phyloP scores from a whole-genome alignment of 2,113 vertebrate species.

The Hyaena hyaena region DNA sequence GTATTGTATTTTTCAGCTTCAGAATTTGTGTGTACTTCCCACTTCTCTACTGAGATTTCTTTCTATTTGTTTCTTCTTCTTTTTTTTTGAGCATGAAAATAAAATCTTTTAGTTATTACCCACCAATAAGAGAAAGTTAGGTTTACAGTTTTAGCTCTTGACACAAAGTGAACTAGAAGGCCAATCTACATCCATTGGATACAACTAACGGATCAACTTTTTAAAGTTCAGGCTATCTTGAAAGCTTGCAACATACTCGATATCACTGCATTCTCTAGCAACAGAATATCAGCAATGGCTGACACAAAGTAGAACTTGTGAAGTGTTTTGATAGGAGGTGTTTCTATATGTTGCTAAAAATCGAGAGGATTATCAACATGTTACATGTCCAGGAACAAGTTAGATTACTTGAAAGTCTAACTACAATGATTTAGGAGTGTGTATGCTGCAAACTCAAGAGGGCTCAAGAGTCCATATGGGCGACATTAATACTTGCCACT shows the following conservation, averaged over 20 bases:
- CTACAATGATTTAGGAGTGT: neutral
- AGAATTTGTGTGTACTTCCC: neutral
- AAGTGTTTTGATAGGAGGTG: conserved; percentile 50
- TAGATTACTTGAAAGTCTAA: conserved; percentile 30
- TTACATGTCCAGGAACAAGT: neutral
- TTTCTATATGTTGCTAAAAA: conserved; percentile 50
- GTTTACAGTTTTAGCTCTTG: conserved; percentile 86
- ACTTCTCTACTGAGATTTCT: neutral
- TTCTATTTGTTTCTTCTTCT: neutral
- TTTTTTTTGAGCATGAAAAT: conserved; percentile 87
- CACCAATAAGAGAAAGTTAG: conserved; percentile 79
- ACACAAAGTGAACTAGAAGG: conserved; percentile 84
- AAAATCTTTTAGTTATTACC: conserved; percentile 88
- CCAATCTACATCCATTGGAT: conserved; percentile 82
- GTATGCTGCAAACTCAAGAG: neutral
- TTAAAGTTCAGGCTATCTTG: conserved; percentile 63
- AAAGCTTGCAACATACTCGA: conserved; percentile 41
- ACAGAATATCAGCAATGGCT: neutral
- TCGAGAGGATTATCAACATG: neutral
- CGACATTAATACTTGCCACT: conserved; percentile 45
- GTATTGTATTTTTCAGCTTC: conserved; percentile 17
- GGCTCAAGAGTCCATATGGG: conserved; percentile 16
- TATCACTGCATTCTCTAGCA: conserved; percentile 52
- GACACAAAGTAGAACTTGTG: neutral
- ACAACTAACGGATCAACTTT: conserved; percentile 73